Evolutionary conservation across 2,797 vertebrate species (phyloP), one percentile per base, ranked within the genome.

Genomic region (Todus mexicanus): DNA sequence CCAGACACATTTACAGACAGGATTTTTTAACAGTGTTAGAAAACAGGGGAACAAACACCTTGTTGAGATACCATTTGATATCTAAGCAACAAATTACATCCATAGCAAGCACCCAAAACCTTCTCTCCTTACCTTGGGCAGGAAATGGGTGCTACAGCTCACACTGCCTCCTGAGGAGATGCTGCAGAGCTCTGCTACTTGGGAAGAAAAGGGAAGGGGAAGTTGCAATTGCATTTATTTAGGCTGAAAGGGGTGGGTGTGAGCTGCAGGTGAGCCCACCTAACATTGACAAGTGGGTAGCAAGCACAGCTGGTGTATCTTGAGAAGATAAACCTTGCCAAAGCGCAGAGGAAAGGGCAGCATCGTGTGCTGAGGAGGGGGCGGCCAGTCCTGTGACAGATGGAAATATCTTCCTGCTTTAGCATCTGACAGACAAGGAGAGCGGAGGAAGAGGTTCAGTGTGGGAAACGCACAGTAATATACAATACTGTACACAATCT

Each of bases 171-270:
- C 4, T 4, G 6, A n/a, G 17, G 15, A 35, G 11, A 6, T 2
- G 2, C 3, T 18, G 2, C 1, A 73, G n/a, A 9, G 13, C 35
- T 53, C 35, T 25, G 1, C 14, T 29, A 6, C 21, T 38, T 6
- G 1, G 6, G 5, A 19, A 42, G 5, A 15, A 11, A n/a, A 35
- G 3, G 0, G 1, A 6, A 2, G 7, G 5, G 2, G 9, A 2
- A 6, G 6, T 21, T 65, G 26, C 7, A 22, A 2, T 29, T 73
- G 35, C 35, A 5, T 73, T 80, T 87, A 69, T 72, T 54, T 43
- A 43, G 69, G 64, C 21, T 35, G 35, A 60, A 53, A 43, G 48
- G 27, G 35, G 38, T 63, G 53, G 12, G 54, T 8, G 1, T 33
- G 64, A 57, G 54, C 16, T 20, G 19, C 59, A 59, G 59, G 57